phyloP scores from a whole-genome alignment of 2,888 invertebrate species.

The Pemphredon lugubris region DNA sequence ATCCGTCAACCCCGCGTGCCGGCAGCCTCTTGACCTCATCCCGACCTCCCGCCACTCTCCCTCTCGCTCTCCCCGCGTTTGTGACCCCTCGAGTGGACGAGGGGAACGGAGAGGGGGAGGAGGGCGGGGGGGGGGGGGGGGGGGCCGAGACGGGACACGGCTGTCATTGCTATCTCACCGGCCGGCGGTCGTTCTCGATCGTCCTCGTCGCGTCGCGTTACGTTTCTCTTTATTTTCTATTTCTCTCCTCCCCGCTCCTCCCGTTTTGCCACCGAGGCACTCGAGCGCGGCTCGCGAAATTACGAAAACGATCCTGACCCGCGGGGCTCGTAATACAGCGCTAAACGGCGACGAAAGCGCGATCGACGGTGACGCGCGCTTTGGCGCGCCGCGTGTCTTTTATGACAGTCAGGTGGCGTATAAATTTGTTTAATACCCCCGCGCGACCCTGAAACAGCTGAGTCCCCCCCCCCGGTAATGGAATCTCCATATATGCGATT shows the following conservation, averaged over 20 bases:
- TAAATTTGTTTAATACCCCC: slow-evolving; percentile 66
- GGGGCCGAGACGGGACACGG: too few species aligned
- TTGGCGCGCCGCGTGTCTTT: slow-evolving; percentile 64
- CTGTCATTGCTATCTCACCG: slow-evolving; percentile 32
- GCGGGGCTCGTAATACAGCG: slow-evolving; percentile 16
- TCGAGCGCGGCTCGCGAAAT: slow-evolving; percentile 10
- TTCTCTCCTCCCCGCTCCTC: too few species aligned
- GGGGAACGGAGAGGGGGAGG: slow-evolving; percentile 19
- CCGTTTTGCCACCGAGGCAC: too few species aligned
- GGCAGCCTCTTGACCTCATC: slow-evolving; percentile 76
- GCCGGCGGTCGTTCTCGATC: slow-evolving; percentile 33
- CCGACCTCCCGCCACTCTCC: slow-evolving; percentile 40
- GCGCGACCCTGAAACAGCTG: slow-evolving; percentile 65
- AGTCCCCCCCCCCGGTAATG: slow-evolving; percentile 63
- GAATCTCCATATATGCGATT: slow-evolving; percentile 64
- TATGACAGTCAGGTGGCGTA: slow-evolving; percentile 67
- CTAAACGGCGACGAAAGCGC: slow-evolving; percentile 61
- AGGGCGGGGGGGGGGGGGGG: too few species aligned
- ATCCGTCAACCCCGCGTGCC: slow-evolving; percentile 76
- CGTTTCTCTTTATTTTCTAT: slow-evolving; percentile 5
- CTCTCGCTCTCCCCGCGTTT: slow-evolving; percentile 38
- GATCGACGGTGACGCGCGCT: slow-evolving; percentile 58
- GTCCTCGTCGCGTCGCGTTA: not conserved
- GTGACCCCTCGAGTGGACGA: slow-evolving; percentile 44
- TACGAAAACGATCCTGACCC: slow-evolving; percentile 47